These are phyloP conservation scores for Scytalopus superciliaris DNA, from an alignment of 2,113 vertebrate genomes.

Conservation along the genomic window DNA sequence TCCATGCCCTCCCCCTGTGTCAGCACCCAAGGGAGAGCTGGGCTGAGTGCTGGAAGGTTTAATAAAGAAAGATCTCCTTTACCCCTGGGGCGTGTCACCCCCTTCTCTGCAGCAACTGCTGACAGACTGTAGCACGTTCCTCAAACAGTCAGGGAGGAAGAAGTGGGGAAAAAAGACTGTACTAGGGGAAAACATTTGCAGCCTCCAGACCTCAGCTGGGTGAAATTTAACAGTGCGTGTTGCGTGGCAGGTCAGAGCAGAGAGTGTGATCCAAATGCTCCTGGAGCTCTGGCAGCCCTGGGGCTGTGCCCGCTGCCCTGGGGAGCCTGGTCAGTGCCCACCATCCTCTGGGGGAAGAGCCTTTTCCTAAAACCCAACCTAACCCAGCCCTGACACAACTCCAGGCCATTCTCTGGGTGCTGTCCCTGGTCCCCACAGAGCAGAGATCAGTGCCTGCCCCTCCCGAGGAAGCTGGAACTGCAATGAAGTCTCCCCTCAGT, in stretches of 20 bases:
- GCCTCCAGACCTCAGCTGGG: background rate
- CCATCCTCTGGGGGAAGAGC: background rate
- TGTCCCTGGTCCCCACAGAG: background rate
- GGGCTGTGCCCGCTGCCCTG: background rate
- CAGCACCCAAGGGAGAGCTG: background rate
- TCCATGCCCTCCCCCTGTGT: background rate
- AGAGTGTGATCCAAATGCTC: background rate
- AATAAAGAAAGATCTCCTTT: background rate
- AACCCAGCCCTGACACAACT: background rate
- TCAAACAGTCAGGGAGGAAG: background rate
- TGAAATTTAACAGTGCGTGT: background rate
- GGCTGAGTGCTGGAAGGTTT: background rate
- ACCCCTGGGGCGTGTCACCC: fast-evolving
- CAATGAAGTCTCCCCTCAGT: background rate
- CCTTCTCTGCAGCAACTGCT: background rate
- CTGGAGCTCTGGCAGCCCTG: background rate
- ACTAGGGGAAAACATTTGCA: background rate
- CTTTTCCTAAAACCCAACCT: background rate
- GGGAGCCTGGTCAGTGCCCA: background rate
- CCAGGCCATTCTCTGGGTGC: background rate
- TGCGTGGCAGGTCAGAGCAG: background rate
- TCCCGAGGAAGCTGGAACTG: background rate
- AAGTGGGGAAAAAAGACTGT: background rate
- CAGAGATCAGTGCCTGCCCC: background rate
- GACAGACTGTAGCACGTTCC: background rate